Percentiles rank a stretch among this genome's conserved stretches.
phyloP scores from a whole-genome alignment of 2,888 invertebrate species.

The Torymus auratus region DNA sequence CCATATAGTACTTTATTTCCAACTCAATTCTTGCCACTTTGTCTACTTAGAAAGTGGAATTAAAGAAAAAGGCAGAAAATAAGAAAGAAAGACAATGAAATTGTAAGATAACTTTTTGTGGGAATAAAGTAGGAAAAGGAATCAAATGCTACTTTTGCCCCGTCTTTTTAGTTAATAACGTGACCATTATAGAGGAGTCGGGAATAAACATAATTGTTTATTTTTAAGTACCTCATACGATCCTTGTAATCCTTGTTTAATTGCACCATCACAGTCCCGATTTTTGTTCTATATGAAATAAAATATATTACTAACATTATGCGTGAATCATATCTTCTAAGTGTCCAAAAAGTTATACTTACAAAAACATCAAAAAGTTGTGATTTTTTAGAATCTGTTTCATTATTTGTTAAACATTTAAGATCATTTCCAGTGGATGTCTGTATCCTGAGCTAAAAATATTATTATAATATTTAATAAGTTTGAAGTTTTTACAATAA shows the following conservation, averaged over 20 bases:
- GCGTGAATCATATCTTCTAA: neutral
- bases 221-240: constrained; percentile 25
- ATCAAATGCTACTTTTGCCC: too few species aligned
- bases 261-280: neutral
- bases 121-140: too few species aligned
- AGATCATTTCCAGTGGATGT: constrained; percentile 63
- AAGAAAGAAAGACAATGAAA: too few species aligned
- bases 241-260: constrained; percentile 25
- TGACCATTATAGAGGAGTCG: too few species aligned
- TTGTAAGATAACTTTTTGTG: too few species aligned
- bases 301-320: neutral
- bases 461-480: too few species aligned
- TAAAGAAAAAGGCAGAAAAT: too few species aligned
- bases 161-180: too few species aligned
- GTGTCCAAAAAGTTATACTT: constrained; percentile 56
- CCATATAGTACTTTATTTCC: too few species aligned
- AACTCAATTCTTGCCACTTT: too few species aligned
- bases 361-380: constrained; percentile 63
- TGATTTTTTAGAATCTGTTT: constrained; percentile 64
- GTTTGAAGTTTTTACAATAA: neutral
- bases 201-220: constrained; percentile 1
- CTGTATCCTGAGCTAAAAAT: constrained; percentile 64
- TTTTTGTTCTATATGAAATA: constrained; percentile 33
- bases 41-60: too few species aligned
- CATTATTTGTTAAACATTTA: constrained; percentile 63